Percentiles rank a stretch among this genome's conserved stretches.
Conservation (phyloP, 92 coral and sea anemone species). For the Actinostola sp. region DNA sequence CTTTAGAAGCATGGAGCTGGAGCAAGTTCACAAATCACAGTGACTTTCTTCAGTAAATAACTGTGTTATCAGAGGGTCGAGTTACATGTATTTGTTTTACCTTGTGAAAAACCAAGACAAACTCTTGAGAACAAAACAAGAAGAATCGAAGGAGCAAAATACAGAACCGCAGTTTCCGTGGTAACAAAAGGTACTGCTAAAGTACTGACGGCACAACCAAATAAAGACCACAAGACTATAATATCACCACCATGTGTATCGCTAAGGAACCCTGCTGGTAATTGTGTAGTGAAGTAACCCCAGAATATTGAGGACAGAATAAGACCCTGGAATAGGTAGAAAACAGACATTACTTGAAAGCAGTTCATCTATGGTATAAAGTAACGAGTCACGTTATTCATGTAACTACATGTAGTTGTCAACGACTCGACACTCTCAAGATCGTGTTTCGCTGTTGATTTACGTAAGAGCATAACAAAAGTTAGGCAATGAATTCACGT, state of each 20-base stretch:
- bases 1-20: too few relatives aligned
- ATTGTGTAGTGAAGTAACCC: slow-evolving; percentile 75
- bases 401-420: too few relatives aligned
- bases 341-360: not conserved
- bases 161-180: slow-evolving; percentile 7
- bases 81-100: too few relatives aligned
- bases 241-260: slow-evolving; percentile 73
- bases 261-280: slow-evolving; percentile 78
- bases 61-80: too few relatives aligned
- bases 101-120: slow-evolving; percentile 60
- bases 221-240: slow-evolving; percentile 49
- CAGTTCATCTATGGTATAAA: not conserved
- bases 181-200: slow-evolving; percentile 47
- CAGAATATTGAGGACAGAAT: slow-evolving; percentile 78
- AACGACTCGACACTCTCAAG: too few relatives aligned
- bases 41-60: too few relatives aligned
- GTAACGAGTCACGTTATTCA: too few relatives aligned
- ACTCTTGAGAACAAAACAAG: slow-evolving; percentile 50
- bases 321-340: slow-evolving; percentile 54
- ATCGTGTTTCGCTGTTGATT: too few relatives aligned
- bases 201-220: slow-evolving; percentile 51
- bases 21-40: too few relatives aligned
- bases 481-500: too few relatives aligned
- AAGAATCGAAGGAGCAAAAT: slow-evolving; percentile 43
- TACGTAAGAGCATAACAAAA: too few relatives aligned